Base-by-base conservation (phyloP, 2,797 vertebrate genomes). In the Oceanodroma leucorhoa region DNA sequence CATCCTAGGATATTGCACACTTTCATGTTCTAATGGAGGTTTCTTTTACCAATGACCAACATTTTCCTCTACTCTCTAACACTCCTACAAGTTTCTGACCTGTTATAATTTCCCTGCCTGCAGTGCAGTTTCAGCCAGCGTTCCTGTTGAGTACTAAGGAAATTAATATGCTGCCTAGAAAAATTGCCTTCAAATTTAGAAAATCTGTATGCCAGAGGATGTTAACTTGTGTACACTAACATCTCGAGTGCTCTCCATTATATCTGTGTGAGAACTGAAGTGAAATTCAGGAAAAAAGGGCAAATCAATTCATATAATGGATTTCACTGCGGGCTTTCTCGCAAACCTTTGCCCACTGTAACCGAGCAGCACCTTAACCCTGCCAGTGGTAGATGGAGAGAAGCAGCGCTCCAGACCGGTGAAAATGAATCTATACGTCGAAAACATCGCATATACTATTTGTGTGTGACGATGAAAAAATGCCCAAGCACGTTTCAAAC, bases 21-120 rank as follows among this genome's bases (percentile, higher is more conserved):
- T 97, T 97, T 96, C 80, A 95, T 94, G 84, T 96, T 94, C 76
- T 93, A 95, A 95, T 96, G 89, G 83, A 96, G 80, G 87, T 66
- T 95, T 95, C 95, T 97, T 97, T 97, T 91, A 91, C 93, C 72
- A 76, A 66, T 81, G 94, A 93, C 91, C 91, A 96, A 91, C 83
- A 81, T 94, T 95, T 94, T 96, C 91, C 93, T 86, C 90, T 95
- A 29, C 80, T 95, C 64, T 95, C 43, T 70, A 70, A 81, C 0
- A 1, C 70, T 94, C 72, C 92, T 76, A 55, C 75, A 90, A 96
- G 82, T 91, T 95, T 96, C 80, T 97, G 97, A 97, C 95, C 94
- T 95, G 83, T 45, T 94, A 87, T 93, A 89, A 94, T 96, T 94
- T 96, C 61, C 82, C 54, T 82, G 77, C 91, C 87, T 95, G 88